Conservation (phyloP, 2,113 vertebrate genomes). For the Oncorhynchus keta region DNA sequence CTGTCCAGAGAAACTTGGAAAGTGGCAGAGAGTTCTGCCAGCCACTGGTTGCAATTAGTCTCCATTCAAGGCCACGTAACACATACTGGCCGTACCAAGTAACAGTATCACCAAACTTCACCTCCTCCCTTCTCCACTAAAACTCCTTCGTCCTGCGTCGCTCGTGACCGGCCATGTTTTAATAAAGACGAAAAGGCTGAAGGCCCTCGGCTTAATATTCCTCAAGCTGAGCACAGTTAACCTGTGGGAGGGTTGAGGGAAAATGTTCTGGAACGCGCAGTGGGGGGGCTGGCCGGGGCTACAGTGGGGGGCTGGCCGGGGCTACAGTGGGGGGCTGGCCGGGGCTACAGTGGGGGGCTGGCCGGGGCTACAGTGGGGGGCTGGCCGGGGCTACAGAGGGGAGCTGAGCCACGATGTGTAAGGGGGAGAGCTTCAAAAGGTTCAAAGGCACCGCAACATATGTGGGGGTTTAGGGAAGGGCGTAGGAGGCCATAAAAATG, state of each 20-base stretch:
- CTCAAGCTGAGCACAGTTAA: not conserved
- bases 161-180: not conserved
- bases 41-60: too few relatives aligned
- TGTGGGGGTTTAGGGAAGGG: constrained; percentile 7
- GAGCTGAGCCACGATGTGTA: not conserved
- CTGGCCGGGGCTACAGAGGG: not conserved
- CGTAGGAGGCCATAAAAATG: not conserved
- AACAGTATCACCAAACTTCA: too few relatives aligned
- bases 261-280: constrained; percentile 3
- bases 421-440: not conserved
- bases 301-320: too few relatives aligned
- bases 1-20: too few relatives aligned
- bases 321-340: not conserved
- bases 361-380: too few relatives aligned
- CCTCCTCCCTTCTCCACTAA: not conserved
- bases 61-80: too few relatives aligned
- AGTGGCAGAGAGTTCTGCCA: too few relatives aligned
- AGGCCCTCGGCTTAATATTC: not conserved
- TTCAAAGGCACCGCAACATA: constrained; percentile 9
- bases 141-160: not conserved
- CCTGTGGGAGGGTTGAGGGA: not conserved
- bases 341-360: too few relatives aligned
- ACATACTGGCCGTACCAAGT: too few relatives aligned
- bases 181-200: not conserved
- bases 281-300: too few relatives aligned